Evolutionary conservation across 2,797 vertebrate species (phyloP).

Genomic region (Hypotaenidia okinawae): DNA sequence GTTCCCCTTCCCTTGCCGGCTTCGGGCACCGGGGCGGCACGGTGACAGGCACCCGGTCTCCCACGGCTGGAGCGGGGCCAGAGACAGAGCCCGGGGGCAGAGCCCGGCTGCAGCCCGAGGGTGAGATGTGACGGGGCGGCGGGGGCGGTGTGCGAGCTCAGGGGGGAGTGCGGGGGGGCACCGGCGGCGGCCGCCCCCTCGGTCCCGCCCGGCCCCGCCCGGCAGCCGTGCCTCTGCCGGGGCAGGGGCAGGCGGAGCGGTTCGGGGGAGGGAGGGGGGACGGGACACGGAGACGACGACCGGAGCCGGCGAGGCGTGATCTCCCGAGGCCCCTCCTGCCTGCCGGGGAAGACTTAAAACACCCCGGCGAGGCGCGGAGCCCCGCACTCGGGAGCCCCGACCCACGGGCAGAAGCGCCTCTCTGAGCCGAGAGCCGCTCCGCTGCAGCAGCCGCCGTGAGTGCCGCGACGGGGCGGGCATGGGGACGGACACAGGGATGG

Average conservation of each 20-base stretch:
- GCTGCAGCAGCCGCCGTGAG: slow-evolving; percentile 24
- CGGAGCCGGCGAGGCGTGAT: slow-evolving; percentile 68
- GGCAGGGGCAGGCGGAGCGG: not conserved
- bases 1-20: not conserved
- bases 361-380: slow-evolving; percentile 19
- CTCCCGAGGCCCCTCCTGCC: slow-evolving; percentile 78
- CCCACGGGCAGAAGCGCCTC: not conserved
- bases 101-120: not conserved
- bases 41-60: accelerated
- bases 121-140: not conserved
- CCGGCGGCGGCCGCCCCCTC: not conserved
- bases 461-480: not conserved
- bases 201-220: not conserved
- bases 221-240: not conserved
- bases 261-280: not conserved
- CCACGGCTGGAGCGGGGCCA: not conserved
- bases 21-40: not conserved
- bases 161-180: too few species aligned
- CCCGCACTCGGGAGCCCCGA: slow-evolving; percentile 46
- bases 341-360: slow-evolving; percentile 72
- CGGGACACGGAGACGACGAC: not conserved
- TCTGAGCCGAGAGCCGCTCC: not conserved
- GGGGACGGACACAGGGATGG: not conserved
- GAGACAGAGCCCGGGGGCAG: too few species aligned
- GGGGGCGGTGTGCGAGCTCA: not conserved